These are phyloP conservation scores for Cotesia typhae DNA, from an alignment of 1,140 invertebrate genomes.

Conservation along the genomic window DNA sequence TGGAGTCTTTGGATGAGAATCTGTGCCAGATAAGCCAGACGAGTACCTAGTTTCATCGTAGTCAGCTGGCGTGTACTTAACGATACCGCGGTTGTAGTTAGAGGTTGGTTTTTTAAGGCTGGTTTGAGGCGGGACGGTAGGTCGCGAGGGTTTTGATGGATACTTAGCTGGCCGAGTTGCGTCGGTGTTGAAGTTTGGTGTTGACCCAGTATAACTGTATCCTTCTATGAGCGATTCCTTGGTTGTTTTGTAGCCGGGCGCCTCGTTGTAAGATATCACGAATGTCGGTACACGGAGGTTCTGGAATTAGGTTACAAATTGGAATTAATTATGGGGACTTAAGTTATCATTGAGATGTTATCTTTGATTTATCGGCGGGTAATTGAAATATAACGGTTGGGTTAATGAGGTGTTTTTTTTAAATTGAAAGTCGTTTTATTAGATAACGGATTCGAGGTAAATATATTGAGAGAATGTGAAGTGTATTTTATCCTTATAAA, in stretches of 20 bases:
- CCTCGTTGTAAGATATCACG: not conserved
- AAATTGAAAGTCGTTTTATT: no score
- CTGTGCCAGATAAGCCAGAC: slow-evolving; percentile 5
- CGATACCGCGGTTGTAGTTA: slow-evolving; percentile 50
- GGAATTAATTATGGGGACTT: not conserved
- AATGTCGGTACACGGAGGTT: no score
- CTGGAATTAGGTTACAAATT: no score
- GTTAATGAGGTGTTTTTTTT: no score
- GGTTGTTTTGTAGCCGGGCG: not conserved
- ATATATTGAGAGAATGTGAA: no score
- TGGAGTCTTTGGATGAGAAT: not conserved
- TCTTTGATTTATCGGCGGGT: no score
- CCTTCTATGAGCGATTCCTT: not conserved
- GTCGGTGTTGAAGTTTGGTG: slow-evolving; percentile 30
- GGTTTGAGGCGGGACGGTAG: slow-evolving; percentile 37
- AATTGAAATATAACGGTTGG: no score
- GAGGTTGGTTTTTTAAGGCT: slow-evolving; percentile 38
- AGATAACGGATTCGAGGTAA: no score
- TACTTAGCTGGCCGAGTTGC: slow-evolving; percentile 26
- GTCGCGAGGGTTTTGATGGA: slow-evolving; percentile 11
- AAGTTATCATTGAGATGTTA: no score
- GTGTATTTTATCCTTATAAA: no score
- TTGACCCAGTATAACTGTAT: slow-evolving; percentile 35
- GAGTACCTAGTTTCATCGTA: slow-evolving; percentile 32
- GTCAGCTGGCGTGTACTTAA: slow-evolving; percentile 48